Percentiles rank a stretch among this genome's conserved stretches.
These are phyloP conservation scores for Drosophila lini DNA, from an alignment of 1,140 invertebrate species.

Conservation along the genomic window DNA sequence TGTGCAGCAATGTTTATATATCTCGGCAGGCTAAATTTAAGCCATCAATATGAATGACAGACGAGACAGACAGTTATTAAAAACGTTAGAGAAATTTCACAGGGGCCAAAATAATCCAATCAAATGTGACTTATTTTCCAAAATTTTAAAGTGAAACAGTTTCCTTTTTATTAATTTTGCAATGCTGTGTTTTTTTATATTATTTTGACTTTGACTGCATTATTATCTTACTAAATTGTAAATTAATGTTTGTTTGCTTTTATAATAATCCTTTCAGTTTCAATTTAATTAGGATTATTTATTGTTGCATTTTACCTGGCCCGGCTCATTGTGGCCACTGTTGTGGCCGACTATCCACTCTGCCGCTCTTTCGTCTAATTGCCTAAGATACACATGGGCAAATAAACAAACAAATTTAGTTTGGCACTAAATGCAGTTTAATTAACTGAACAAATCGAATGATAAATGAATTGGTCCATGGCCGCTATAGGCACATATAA, in stretches of 20 bases:
- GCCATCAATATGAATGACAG: background rate
- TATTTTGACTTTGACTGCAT: background rate
- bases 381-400: conserved; percentile 23
- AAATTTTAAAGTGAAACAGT: background rate
- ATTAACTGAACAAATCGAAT: conserved; percentile 44
- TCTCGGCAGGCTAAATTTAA: background rate
- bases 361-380: conserved; percentile 6
- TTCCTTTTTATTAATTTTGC: background rate
- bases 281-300: conserved; percentile 8
- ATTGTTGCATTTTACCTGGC: conserved; percentile 16
- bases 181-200: background rate
- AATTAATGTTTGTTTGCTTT: background rate
- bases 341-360: conserved; percentile 3
- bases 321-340: background rate
- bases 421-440: conserved; percentile 35
- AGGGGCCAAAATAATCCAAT: background rate
- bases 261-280: conserved; percentile 1
- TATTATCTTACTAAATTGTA: conserved; percentile 1
- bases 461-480: conserved; percentile 9
- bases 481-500: conserved; percentile 7
- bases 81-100: background rate
- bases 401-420: conserved; percentile 37
- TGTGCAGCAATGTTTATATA: background rate
- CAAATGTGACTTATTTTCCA: background rate
- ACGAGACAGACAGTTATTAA: background rate